Base-by-base conservation (phyloP, 2,888 invertebrate genomes). In the Lasius fuliginosus region DNA sequence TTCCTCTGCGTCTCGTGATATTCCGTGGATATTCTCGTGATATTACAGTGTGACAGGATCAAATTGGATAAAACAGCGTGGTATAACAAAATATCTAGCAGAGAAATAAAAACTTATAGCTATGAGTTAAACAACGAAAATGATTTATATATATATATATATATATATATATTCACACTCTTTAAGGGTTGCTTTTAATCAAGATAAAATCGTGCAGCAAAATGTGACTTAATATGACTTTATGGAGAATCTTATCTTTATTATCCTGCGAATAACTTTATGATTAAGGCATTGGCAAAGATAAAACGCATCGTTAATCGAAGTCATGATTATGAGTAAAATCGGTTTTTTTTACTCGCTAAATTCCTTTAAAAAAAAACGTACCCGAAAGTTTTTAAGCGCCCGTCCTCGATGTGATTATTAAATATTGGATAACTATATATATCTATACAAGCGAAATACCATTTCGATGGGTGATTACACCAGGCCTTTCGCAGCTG, bases 371-470 rank as follows among this genome's bases (percentile, higher is more conserved):
- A 23, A 1, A 76, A 1, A 76, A 1, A 56, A 56, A 56, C 12
- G 3, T 49, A 27, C 8, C 4, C 5, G n/a, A 56, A 60, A 23
- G 27, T 56, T 83, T 58, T 49, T 46, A n/a, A 69, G 65, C 36
- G 53, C 3, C 27, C 4, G 58, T 84, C 71, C 69, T 68, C 42
- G 65, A 85, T 74, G 58, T 33, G 56, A 88, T 88, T 83, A 88
- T 86, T 88, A 88, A 88, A 79, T 83, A 85, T 85, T 83, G 76
- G 62, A 86, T 88, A 85, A 87, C 86, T 83, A 83, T 83, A 53
- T 53, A 76, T 65, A 58, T 53, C 58, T 67, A 73, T 49, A 60
- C 36, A 56, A 85, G 58, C 58, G 73, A 49, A 46, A 53, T 60
- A 46, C 42, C 27, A 76, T 77, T 73, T n/a, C 68, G 64, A 82